Evolutionary conservation across 2,888 invertebrate species (phyloP).

Genomic region (Himalopsyche anomala): DNA sequence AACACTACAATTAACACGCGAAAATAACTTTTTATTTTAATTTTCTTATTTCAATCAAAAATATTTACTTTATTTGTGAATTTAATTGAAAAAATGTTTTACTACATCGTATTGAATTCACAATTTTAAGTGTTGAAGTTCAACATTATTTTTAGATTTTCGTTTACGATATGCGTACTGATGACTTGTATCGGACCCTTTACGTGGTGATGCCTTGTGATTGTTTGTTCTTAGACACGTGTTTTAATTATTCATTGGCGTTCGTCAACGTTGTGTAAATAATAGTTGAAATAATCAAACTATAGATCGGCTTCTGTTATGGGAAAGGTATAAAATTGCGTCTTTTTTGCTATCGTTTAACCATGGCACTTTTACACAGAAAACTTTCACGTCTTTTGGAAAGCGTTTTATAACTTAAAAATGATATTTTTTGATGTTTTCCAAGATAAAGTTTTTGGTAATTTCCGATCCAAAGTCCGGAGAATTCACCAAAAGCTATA

Average conservation of each 20-base stretch:
- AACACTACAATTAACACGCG: no score
- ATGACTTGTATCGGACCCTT: slow-evolving; percentile 62
- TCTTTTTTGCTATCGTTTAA: slow-evolving; percentile 16
- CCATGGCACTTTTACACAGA: background rate
- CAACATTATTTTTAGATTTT: slow-evolving; percentile 63
- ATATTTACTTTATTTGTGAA: no score
- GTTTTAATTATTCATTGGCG: slow-evolving; percentile 66
- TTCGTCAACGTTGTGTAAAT: slow-evolving; percentile 68
- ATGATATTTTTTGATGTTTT: slow-evolving; percentile 28
- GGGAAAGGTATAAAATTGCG: slow-evolving; percentile 77
- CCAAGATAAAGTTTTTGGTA: slow-evolving; percentile 23
- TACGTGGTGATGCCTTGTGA: slow-evolving; percentile 65
- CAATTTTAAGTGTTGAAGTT: slow-evolving; percentile 2
- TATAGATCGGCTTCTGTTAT: slow-evolving; percentile 66
- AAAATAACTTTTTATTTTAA: no score
- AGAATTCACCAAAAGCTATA: background rate
- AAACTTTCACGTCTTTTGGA: slow-evolving; percentile 22
- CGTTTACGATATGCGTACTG: slow-evolving; percentile 65
- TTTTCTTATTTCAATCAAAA: no score
- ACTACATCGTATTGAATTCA: no score
- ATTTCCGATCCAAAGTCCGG: background rate
- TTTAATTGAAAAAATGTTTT: no score
- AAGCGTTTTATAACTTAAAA: background rate
- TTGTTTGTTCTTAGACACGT: slow-evolving; percentile 66
- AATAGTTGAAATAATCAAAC: slow-evolving; percentile 51